These are phyloP conservation scores for Pampus argenteus DNA, from an alignment of 2,797 vertebrate species.

Conservation along the genomic window DNA sequence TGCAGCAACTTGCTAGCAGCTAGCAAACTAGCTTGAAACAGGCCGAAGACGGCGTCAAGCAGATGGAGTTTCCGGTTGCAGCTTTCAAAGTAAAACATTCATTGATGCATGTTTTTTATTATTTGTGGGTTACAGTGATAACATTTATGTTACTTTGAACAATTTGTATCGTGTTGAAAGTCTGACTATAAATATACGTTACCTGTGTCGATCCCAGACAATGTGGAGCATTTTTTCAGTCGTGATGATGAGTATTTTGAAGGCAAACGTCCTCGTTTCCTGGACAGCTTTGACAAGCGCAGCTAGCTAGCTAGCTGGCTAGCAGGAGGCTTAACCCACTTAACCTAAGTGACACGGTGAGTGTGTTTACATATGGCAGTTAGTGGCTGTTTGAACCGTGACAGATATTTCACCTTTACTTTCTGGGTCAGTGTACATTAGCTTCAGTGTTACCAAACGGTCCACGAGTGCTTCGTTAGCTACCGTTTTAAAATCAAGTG, in stretches of 20 bases:
- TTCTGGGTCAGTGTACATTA: neutral
- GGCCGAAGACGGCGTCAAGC: constrained; percentile 58
- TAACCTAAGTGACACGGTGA: constrained; percentile 59
- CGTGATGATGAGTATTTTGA: constrained; percentile 30
- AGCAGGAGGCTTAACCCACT: constrained; percentile 58
- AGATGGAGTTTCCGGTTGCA: constrained; percentile 5
- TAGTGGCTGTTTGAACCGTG: constrained; percentile 20
- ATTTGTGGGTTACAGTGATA: fast-evolving
- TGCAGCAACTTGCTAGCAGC: constrained; percentile 55
- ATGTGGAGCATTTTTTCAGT: no score
- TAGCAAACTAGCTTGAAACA: constrained; percentile 56
- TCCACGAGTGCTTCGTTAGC: constrained; percentile 57
- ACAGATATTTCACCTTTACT: neutral
- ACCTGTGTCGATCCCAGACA: neutral
- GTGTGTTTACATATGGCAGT: constrained; percentile 57
- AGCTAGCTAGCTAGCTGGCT: constrained; percentile 53
- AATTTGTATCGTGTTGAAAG: neutral
- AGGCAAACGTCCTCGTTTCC: neutral
- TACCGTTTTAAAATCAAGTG: constrained; percentile 39
- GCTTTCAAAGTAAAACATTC: constrained; percentile 38
- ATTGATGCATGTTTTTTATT: neutral
- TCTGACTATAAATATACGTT: no score
- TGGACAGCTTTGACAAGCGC: constrained; percentile 50
- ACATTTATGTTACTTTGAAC: neutral
- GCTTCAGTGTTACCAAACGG: constrained; percentile 14